Base-by-base conservation (phyloP, 2,888 invertebrate genomes). In the Nymphalis c-album region DNA sequence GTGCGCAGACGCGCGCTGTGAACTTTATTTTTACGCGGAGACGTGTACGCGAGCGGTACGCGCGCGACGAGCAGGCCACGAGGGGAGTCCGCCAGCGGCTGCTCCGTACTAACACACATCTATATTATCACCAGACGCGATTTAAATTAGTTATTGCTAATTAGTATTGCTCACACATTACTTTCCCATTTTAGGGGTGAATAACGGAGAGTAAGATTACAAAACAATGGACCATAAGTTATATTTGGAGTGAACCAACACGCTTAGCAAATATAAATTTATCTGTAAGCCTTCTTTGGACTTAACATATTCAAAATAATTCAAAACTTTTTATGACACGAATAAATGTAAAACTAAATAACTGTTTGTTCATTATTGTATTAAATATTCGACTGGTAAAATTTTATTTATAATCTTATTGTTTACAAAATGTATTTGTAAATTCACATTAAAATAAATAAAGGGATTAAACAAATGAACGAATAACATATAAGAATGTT, bases 21-120 rank as follows among this genome's bases (percentile, higher is more conserved):
- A 90, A 91, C 90, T 91, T 91, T 92, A 92, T 92, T 92, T 92
- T 91, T 91, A 91, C 85, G 87, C 91, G 87, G 90, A 88, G 90
- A 87, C 91, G 87, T 84, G 87, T 84, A 85, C 82, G 82, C 88
- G 88, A 86, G 86, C 84, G 85, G 81, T 83, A 88, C 86, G 88
- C 86, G 85, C 86, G 84, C 86, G 84, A 61, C 86, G 86, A 77
- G 55, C 77, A 83, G 76, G 80, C 79, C 80, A 77, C 85, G 85
- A 83, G 86, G 86, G 86, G 89, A 87, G 85, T 82, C 81, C 78
- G 82, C 79, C 76, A 73, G 76, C 81, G 82, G 79, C 81, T 82
- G 84, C 80, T 80, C 75, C 81, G 74, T 73, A 82, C 79, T 78
- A 76, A 80, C 85, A 80, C 80, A 79, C 81, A 80, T 77, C 83